Evolutionary conservation across 2,113 vertebrate genomes (phyloP).

Genomic region (Salvelinus namaycush): DNA sequence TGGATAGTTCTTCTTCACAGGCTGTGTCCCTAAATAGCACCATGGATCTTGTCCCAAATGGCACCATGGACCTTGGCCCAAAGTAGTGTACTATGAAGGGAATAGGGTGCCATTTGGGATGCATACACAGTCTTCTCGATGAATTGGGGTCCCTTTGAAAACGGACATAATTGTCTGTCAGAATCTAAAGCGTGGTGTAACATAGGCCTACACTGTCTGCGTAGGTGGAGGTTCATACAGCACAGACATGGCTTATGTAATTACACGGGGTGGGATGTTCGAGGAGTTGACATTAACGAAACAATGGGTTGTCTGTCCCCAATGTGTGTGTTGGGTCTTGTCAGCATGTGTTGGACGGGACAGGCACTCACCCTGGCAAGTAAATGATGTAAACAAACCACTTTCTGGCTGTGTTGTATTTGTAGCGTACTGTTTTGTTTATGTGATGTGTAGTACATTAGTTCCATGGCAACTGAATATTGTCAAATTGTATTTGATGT

Average conservation of each 20-base stretch:
- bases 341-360: conserved; percentile 18
- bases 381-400: conserved; percentile 23
- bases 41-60: no score
- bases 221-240: conserved; percentile 29
- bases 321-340: conserved; percentile 28
- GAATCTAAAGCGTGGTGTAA: neutral
- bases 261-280: conserved; percentile 38
- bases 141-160: neutral
- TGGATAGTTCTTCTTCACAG: no score
- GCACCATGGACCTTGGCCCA: no score
- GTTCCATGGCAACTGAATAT: neutral
- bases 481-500: neutral
- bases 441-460: neutral
- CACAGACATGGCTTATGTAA: conserved; percentile 45
- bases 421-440: neutral
- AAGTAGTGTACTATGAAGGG: neutral
- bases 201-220: neutral
- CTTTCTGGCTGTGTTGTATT: neutral
- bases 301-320: conserved; percentile 54
- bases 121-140: neutral
- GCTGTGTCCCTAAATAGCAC: no score
- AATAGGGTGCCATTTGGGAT: neutral
- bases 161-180: conserved; percentile 6
- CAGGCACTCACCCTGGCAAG: conserved; percentile 6
- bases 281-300: conserved; percentile 44